Percentiles rank a stretch among this genome's conserved stretches.
Conservation (phyloP, 2,888 invertebrate genomes). For the Mythimna lalbum region DNA sequence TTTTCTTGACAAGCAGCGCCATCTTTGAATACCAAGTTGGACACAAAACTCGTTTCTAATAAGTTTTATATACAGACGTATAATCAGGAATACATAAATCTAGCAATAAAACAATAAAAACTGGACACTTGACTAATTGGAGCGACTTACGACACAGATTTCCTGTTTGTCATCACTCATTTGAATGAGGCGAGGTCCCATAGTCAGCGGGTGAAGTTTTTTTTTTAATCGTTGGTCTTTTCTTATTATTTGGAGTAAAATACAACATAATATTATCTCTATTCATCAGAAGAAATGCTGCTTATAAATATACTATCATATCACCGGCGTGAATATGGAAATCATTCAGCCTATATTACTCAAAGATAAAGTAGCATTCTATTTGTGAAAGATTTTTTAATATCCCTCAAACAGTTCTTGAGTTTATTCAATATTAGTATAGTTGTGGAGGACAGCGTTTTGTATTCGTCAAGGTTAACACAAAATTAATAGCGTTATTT, state of each 20-base stretch:
- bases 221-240: not conserved
- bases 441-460: not conserved
- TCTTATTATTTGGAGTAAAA: not conserved
- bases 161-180: slow-evolving; percentile 48
- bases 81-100: slow-evolving; percentile 37
- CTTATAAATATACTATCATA: too few relatives aligned
- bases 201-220: slow-evolving; percentile 26
- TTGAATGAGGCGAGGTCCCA: slow-evolving; percentile 27
- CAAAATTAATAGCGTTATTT: not conserved
- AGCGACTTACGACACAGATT: slow-evolving; percentile 49
- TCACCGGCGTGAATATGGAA: too few relatives aligned
- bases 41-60: not conserved
- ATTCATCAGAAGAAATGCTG: too few relatives aligned
- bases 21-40: slow-evolving; percentile 1
- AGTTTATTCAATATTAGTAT: too few relatives aligned
- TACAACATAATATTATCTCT: too few relatives aligned
- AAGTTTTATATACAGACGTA: slow-evolving; percentile 1
- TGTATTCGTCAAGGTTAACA: not conserved
- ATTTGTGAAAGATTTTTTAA: too few relatives aligned
- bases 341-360: too few relatives aligned
- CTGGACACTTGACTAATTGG: slow-evolving; percentile 52
- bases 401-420: too few relatives aligned
- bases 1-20: not conserved
- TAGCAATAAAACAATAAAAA: slow-evolving; percentile 35
- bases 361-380: too few relatives aligned